Percentiles rank a stretch among this genome's conserved stretches.
Conservation (phyloP, 2,113 vertebrate genomes). For the Pseudorhombus dupliciocellatus region DNA sequence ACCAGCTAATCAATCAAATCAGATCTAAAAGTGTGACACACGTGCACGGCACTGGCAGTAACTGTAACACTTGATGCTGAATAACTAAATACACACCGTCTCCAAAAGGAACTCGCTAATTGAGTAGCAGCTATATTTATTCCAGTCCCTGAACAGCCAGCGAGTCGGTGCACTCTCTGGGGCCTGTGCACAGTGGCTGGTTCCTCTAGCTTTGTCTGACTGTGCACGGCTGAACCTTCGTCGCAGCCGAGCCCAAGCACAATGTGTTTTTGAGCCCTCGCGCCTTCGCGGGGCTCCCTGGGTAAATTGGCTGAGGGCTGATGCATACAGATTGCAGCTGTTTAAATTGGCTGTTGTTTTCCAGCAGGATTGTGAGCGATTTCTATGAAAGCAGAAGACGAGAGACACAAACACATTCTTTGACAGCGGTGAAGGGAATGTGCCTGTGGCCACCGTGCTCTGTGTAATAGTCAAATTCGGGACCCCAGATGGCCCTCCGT, state of each 20-base stretch:
- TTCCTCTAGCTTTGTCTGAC: conserved; percentile 30
- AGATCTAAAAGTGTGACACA: background rate
- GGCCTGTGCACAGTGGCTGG: conserved; percentile 47
- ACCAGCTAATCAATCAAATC: background rate
- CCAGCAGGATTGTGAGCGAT: conserved; percentile 46
- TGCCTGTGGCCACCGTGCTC: conserved; percentile 43
- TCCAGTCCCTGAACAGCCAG: conserved; percentile 63
- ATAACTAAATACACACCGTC: conserved; percentile 9
- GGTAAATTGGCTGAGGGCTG: conserved; percentile 55
- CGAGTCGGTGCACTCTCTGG: conserved; percentile 62
- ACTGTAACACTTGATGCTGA: background rate
- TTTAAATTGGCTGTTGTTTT: conserved; percentile 73
- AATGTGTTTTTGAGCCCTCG: conserved; percentile 31
- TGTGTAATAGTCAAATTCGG: conserved; percentile 50
- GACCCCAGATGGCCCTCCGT: conserved; percentile 49
- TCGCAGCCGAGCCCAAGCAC: conserved; percentile 33
- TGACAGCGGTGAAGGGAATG: conserved; percentile 44
- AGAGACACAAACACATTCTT: conserved; percentile 32
- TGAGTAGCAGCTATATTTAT: conserved; percentile 62
- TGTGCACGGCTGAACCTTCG: conserved; percentile 39
- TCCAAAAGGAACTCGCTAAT: conserved; percentile 47
- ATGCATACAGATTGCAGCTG: conserved; percentile 56
- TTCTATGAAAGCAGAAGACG: conserved; percentile 39
- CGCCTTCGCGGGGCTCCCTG: conserved; percentile 30
- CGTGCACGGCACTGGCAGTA: background rate